Conservation (phyloP, 92 coral and sea anemone genomes). For the Phenganax stokvisi region DNA sequence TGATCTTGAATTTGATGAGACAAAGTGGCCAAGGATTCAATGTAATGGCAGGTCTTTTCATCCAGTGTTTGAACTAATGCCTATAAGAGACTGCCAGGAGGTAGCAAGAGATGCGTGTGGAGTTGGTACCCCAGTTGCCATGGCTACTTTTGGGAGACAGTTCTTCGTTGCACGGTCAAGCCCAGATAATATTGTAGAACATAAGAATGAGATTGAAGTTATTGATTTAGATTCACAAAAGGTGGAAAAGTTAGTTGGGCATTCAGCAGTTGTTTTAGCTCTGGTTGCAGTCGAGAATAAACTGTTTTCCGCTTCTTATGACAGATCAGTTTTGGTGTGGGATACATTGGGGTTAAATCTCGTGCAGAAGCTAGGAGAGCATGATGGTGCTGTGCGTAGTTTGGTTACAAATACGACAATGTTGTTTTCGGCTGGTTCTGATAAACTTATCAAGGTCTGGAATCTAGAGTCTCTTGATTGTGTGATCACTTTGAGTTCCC, state of each 20-base stretch:
- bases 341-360: conserved; percentile 63
- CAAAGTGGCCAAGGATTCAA: conserved; percentile 57
- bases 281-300: conserved; percentile 44
- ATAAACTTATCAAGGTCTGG: conserved; percentile 68
- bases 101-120: conserved; percentile 41
- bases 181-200: conserved; percentile 29
- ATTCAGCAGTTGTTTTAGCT: conserved; percentile 65
- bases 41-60: conserved; percentile 49
- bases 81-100: conserved; percentile 54
- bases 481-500: conserved; percentile 58
- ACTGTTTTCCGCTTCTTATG: conserved; percentile 83
- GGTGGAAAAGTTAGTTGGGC: conserved; percentile 63
- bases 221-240: conserved; percentile 57
- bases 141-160: conserved; percentile 59
- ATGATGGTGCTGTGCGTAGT: conserved; percentile 75
- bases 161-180: conserved; percentile 58
- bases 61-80: conserved; percentile 61
- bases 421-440: conserved; percentile 81
- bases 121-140: conserved; percentile 59
- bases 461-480: conserved; percentile 61
- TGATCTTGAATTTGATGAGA: conserved; percentile 44
- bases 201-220: conserved; percentile 61
- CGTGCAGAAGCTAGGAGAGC: conserved; percentile 65
- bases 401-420: conserved; percentile 55
- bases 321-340: conserved; percentile 73